Conservation (phyloP, 2,797 vertebrate species). For the Meriones psammophilus region DNA sequence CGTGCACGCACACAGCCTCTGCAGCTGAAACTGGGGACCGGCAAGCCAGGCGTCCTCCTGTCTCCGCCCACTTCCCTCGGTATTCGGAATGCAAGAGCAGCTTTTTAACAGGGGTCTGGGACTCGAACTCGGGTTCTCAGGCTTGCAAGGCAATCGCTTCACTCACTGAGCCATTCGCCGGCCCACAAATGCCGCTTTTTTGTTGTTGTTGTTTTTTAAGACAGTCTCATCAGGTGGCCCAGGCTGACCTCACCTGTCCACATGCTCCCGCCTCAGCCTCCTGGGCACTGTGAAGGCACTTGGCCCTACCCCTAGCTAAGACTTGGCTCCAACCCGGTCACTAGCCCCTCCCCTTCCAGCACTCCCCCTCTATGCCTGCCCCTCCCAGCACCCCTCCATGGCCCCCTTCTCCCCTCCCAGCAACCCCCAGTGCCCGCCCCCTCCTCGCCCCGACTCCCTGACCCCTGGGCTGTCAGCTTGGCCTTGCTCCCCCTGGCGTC, state of each 20-base stretch:
- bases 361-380: neutral
- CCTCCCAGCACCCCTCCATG: neutral
- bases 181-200: neutral
- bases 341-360: neutral
- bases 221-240: neutral
- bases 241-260: neutral
- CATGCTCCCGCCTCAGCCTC: neutral
- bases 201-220: neutral
- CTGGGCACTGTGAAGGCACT: neutral
- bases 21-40: neutral
- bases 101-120: neutral
- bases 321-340: neutral
- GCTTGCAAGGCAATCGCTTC: neutral
- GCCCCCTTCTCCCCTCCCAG: neutral
- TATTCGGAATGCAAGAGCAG: neutral
- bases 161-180: neutral
- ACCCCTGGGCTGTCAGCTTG: neutral
- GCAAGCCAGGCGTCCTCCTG: neutral
- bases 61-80: neutral
- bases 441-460: neutral
- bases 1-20: too few species aligned
- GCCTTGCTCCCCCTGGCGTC: neutral
- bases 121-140: neutral
- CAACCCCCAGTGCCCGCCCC: neutral
- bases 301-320: too few species aligned